Evolutionary conservation across 2,888 invertebrate species (phyloP), one percentile per base, ranked within the genome.

Genomic region (Rotaria magnacalcarata): DNA sequence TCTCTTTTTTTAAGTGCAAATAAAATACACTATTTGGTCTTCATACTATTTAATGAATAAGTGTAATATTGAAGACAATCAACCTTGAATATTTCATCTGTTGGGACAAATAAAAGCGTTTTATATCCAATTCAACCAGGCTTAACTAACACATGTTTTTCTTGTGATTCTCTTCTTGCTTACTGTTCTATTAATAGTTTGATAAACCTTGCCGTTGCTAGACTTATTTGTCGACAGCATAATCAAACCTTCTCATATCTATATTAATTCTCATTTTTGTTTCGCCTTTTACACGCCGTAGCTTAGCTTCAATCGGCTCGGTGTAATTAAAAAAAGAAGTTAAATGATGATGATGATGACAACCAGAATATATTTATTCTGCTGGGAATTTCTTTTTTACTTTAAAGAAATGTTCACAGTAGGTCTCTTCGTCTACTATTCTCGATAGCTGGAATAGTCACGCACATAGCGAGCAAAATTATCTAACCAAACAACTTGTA

Each of bases 261-360:
- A 34, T 34, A 41, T 34, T 34, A 34, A 67, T 14, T 67, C 34
- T 67, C 16, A 7, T 67, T 34, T 34, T 67, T 19, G 11, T 52
- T 52, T 52, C 52, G 7, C 4, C 8, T 47, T 47, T 16, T 41
- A 34, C 19, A 16, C 1, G 19, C 6, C 67, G 0, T 67, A 34
- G 14, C 67, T 67, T 67, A 34, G 27, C 27, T 67, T 34, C 16
- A 67, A 67, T 67, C 67, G 19, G 34, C 67, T 67, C 5, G 67
- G 19, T 67, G 67, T 67, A 67, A 67, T 67, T 67, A 34, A 41
- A 67, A 67, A 67, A 67, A 67, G 34, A 67, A 67, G 67, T 67
- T 67, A 67, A 67, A 67, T 67, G 67, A 34, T 34, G 67, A 67
- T 67, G 52, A 52, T 52, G 52, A 52, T 60, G 60, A 60, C 34